Percentiles rank a stretch among this genome's conserved stretches.
Conservation (phyloP, 2,113 vertebrate species). For the Opisthocomus hoazin region DNA sequence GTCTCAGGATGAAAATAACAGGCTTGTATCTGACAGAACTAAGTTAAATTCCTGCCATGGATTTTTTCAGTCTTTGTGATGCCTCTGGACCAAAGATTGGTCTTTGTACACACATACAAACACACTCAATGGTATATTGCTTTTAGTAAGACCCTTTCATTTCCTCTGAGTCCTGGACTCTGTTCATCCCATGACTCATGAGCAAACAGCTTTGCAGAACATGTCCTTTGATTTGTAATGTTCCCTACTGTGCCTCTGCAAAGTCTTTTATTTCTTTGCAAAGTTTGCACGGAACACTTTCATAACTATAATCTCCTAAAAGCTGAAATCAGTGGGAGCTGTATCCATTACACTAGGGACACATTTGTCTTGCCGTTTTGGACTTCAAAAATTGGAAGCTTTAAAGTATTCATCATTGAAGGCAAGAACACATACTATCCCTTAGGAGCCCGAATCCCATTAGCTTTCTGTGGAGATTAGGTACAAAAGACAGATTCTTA, state of each 20-base stretch:
- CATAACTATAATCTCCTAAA: slow-evolving; percentile 5
- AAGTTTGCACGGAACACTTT: slow-evolving; percentile 11
- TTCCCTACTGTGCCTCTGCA: slow-evolving; percentile 37
- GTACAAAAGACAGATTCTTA: not conserved
- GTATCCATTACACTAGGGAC: not conserved
- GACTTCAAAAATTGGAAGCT: not conserved
- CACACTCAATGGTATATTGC: slow-evolving; percentile 14
- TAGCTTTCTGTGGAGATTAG: not conserved
- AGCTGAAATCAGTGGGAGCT: not conserved
- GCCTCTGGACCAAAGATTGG: not conserved
- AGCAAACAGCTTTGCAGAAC: slow-evolving; percentile 54
- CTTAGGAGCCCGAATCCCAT: not conserved
- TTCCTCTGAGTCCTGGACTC: slow-evolving; percentile 50
- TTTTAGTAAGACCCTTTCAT: slow-evolving; percentile 55
- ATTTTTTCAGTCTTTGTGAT: slow-evolving; percentile 5
- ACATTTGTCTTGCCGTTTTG: not conserved
- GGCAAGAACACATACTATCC: not conserved
- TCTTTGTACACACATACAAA: slow-evolving; percentile 25
- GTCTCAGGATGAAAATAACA: not conserved
- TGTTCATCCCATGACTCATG: slow-evolving; percentile 55
- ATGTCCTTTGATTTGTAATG: slow-evolving; percentile 52
- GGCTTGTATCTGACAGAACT: not conserved
- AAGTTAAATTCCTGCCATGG: slow-evolving; percentile 1
- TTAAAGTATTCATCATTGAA: not conserved
- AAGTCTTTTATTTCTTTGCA: slow-evolving; percentile 39